Evolutionary conservation across 23 tunicate species (phyloP), one percentile per base, ranked within the genome.

Genomic region (Oikopleura dioica): DNA sequence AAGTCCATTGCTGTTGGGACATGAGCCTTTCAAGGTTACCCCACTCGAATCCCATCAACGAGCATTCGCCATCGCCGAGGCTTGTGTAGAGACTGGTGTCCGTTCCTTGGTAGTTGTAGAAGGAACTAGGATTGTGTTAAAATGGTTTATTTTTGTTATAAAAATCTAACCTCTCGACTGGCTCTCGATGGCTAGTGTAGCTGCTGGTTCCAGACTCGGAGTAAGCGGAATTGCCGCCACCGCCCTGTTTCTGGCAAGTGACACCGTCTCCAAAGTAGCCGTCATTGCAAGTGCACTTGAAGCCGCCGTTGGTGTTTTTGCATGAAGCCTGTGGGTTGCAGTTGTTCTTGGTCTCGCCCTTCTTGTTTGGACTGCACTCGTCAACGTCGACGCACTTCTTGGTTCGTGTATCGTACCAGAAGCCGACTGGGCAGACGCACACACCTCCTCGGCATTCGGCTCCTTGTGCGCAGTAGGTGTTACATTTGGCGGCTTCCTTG

Each of bases 361-460:
- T 23, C 33, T 63, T 63, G 72, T 63, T 63, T 63, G 72, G 33
- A 23, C 2, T 28, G 38, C 84, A 81, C 35, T 81, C 84, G 67
- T 81, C 36, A 36, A 78, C 37, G 36, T 81, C 84, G 0, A 37
- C 77, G 63, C 84, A 81, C 1, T 28, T 63, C 2, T 4, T 2
- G 30, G 16, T 24, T 63, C 32, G 55, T 9, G 16, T 23, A 63
- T 28, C 26, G 33, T 16, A 63, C 72, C 72, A 63, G 72, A 16
- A 28, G 29, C 72, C 72, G 4, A 2, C 5, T 2, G 16, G 16
- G 26, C 72, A 63, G 32, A 28, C 33, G 33, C 72, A 63, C 5
- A 12, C 26, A 28, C 72, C 72, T 2, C 26, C 72, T 2, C 26
- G 33, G 26, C 72, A 63, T 31, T 21, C 33, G 29, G 72, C 2